Conservation (phyloP, 2,888 invertebrate genomes). For the Sarcophaga carnaria region DNA sequence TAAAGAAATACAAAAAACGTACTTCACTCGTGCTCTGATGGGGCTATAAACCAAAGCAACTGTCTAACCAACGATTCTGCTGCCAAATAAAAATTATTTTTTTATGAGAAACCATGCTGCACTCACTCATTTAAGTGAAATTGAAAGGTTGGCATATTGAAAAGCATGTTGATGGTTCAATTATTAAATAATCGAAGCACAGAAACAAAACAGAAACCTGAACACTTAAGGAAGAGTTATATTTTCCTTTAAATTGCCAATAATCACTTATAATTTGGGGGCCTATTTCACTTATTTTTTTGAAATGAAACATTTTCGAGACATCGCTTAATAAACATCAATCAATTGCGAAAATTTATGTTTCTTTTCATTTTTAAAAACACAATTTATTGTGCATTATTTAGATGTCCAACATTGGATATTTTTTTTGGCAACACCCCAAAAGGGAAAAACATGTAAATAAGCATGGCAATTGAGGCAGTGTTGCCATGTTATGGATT, state of each 20-base stretch:
- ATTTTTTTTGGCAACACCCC: slow-evolving; percentile 20
- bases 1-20: slow-evolving; percentile 1
- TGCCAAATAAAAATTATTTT: no score
- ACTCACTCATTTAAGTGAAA: slow-evolving; percentile 47
- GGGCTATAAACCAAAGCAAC: slow-evolving; percentile 10
- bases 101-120: not conserved
- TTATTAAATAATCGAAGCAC: slow-evolving; percentile 38
- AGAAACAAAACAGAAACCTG: not conserved
- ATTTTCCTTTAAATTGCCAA: slow-evolving; percentile 52
- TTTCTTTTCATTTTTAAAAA: not conserved
- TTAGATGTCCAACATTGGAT: no score
- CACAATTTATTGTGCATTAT: not conserved
- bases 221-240: slow-evolving; percentile 23
- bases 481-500: no score
- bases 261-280: slow-evolving; percentile 59
- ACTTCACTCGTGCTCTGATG: slow-evolving; percentile 23
- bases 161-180: slow-evolving; percentile 54
- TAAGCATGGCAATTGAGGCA: no score
- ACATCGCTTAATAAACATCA: slow-evolving; percentile 40
- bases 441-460: no score
- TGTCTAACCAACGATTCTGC: no score
- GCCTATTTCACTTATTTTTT: slow-evolving; percentile 40
- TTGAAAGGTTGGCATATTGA: slow-evolving; percentile 35
- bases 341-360: slow-evolving; percentile 30
- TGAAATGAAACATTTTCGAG: slow-evolving; percentile 34